These are phyloP conservation scores for Poecile montanus DNA, from an alignment of 2,797 vertebrate genomes.

Conservation along the genomic window DNA sequence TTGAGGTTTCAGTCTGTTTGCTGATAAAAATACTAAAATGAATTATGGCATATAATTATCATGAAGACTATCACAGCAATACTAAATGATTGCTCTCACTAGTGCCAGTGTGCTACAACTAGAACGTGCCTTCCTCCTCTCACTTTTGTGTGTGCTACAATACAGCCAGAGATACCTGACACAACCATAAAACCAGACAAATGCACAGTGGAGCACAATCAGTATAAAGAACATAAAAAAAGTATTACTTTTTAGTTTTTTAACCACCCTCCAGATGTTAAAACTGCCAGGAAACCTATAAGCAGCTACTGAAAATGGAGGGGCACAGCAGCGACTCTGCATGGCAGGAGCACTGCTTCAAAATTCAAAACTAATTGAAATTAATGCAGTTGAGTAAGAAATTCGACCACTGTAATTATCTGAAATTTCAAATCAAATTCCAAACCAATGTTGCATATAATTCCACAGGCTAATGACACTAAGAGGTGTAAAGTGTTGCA, in stretches of 20 bases:
- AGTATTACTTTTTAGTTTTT: background rate
- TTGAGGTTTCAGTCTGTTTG: background rate
- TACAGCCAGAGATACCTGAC: background rate
- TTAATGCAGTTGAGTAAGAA: background rate
- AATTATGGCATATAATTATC: background rate
- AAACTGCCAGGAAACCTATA: slow-evolving; percentile 78
- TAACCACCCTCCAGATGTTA: slow-evolving; percentile 72
- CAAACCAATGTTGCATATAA: background rate
- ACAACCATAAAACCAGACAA: slow-evolving; percentile 9
- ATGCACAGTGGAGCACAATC: background rate
- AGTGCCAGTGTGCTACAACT: background rate
- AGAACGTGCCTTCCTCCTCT: background rate
- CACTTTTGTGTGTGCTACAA: background rate
- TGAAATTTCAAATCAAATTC: background rate
- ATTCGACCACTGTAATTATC: background rate
- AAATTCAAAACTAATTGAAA: slow-evolving; percentile 81
- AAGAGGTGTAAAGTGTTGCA: background rate
- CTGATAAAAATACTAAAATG: background rate
- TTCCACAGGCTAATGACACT: background rate
- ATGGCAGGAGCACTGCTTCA: slow-evolving; percentile 84
- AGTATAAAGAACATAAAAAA: background rate
- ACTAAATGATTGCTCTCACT: background rate
- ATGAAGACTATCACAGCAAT: background rate
- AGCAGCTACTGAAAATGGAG: slow-evolving; percentile 81
- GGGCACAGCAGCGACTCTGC: slow-evolving; percentile 84